phyloP scores from a whole-genome alignment of 2,797 vertebrate species.

The Acanthurus tractus region DNA sequence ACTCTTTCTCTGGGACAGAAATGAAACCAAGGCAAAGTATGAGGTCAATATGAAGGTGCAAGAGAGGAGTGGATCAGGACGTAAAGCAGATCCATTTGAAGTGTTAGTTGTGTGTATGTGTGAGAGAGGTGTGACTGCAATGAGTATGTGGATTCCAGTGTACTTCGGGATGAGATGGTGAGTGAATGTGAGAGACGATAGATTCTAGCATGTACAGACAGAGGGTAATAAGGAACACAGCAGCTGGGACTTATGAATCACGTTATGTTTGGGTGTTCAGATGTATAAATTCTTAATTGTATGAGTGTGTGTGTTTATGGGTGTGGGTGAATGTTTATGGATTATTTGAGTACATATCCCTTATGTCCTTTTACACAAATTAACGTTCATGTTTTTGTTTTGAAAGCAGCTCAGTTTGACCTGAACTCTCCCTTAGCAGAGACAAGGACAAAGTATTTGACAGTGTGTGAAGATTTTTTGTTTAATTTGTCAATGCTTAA shows the following conservation, averaged over 20 bases:
- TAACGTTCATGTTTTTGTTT: constrained; percentile 70
- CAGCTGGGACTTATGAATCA: constrained; percentile 63
- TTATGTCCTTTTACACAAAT: constrained; percentile 78
- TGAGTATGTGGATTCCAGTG: constrained; percentile 55
- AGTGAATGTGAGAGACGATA: constrained; percentile 65
- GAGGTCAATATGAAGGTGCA: constrained; percentile 56
- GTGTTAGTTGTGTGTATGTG: constrained; percentile 56
- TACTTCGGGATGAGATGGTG: constrained; percentile 55
- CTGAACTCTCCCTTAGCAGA: constrained; percentile 77
- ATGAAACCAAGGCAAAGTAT: constrained; percentile 67
- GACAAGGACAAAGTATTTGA: constrained; percentile 66
- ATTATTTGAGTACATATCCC: constrained; percentile 77
- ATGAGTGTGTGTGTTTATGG: constrained; percentile 69
- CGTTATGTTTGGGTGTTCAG: constrained; percentile 70
- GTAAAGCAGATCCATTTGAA: constrained; percentile 54
- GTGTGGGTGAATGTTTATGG: constrained; percentile 73
- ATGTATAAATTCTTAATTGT: constrained; percentile 76
- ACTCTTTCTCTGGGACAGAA: constrained; percentile 86
- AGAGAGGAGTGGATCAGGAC: constrained; percentile 51
- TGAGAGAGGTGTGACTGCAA: constrained; percentile 53
- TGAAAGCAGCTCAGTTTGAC: constrained; percentile 69
- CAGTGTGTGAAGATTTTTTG: constrained; percentile 66
- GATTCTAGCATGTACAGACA: constrained; percentile 73
- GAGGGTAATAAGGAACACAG: constrained; percentile 55
- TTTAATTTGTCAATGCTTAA: constrained; percentile 77